Percentiles rank a stretch among this genome's conserved stretches.
phyloP scores from a whole-genome alignment of 1,140 invertebrate species.

The Nixonia krombeini region DNA sequence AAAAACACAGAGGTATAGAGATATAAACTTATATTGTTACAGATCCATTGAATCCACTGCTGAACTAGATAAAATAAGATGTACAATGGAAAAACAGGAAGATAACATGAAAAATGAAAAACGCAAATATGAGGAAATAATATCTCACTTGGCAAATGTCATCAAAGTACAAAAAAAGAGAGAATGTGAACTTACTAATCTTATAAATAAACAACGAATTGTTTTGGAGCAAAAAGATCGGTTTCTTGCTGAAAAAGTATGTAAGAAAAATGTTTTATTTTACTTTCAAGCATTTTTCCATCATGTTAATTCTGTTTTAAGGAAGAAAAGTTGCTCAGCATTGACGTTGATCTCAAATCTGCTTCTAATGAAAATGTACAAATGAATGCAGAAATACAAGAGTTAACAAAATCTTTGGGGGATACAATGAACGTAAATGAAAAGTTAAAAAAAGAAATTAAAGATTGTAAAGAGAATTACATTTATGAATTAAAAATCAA shows the following conservation, averaged over 20 bases:
- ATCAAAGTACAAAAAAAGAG: constrained; percentile 44
- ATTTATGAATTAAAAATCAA: constrained; percentile 52
- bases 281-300: too few relatives aligned
- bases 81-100: constrained; percentile 32
- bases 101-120: constrained; percentile 26
- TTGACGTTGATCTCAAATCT: constrained; percentile 20
- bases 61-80: constrained; percentile 42
- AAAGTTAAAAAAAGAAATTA: constrained; percentile 41
- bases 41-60: constrained; percentile 32
- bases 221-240: constrained; percentile 30
- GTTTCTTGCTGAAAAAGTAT: constrained; percentile 32
- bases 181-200: constrained; percentile 39
- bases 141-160: constrained; percentile 41
- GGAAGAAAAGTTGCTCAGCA: constrained; percentile 33
- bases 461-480: constrained; percentile 42
- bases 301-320: constrained; percentile 18
- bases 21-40: constrained; percentile 19
- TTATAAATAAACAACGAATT: constrained; percentile 40
- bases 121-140: constrained; percentile 34
- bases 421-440: constrained; percentile 33
- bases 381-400: constrained; percentile 40
- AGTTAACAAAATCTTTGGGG: constrained; percentile 33
- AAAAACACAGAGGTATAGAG: too few relatives aligned
- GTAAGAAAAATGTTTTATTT: neutral
- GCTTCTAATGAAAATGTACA: constrained; percentile 22